These are phyloP conservation scores for Xenus cinereus DNA, from an alignment of 2,113 vertebrate species.

Conservation along the genomic window DNA sequence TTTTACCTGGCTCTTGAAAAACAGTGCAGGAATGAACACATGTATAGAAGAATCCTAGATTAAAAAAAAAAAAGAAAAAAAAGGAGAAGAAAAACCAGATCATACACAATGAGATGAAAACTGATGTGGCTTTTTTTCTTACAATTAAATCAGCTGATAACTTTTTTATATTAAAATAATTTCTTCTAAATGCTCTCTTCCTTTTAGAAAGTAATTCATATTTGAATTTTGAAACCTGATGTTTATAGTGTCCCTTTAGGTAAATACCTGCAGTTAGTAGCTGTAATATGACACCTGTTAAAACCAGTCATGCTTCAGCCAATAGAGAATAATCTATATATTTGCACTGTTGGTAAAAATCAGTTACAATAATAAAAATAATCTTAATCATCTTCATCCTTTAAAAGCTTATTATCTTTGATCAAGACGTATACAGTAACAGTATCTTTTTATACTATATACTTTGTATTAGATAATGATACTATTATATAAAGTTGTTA, in stretches of 20 bases:
- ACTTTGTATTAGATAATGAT: neutral
- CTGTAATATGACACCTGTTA: neutral
- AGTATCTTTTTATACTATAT: neutral
- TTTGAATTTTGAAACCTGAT: neutral
- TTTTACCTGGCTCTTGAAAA: neutral
- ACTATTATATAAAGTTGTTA: neutral
- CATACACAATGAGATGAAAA: neutral
- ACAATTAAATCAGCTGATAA: neutral
- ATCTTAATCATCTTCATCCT: neutral
- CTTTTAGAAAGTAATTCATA: neutral
- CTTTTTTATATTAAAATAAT: neutral
- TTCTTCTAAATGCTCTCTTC: neutral
- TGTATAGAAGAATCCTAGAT: neutral
- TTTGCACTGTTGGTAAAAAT: neutral
- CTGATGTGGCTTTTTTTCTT: neutral
- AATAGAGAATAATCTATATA: neutral
- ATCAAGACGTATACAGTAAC: neutral
- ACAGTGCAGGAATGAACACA: neutral
- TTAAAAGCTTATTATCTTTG: neutral
- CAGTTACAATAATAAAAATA: neutral
- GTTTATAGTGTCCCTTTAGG: neutral
- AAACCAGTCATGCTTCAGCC: neutral
- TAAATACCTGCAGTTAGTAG: neutral
- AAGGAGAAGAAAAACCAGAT: neutral
- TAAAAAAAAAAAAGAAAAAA: too few relatives aligned